Base-by-base conservation (phyloP, 2,888 invertebrate genomes). In the Phlogophora meticulosa region DNA sequence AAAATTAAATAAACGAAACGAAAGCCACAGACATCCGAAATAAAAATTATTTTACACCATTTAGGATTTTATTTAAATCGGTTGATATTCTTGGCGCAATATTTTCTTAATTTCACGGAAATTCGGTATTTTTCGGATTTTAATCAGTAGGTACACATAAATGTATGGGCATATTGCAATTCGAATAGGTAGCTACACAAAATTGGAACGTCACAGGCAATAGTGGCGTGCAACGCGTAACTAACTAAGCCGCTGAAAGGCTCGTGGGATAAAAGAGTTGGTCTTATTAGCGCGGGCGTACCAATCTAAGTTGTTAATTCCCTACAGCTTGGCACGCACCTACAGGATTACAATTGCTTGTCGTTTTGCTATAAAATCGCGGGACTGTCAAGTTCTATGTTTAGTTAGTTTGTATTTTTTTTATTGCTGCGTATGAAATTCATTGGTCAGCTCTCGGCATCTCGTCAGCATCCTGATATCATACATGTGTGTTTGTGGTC, bases 251-350 rank as follows among this genome's bases (percentile, higher is more conserved):
- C 63, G 53, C 56, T 76, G 63, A 42, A 72, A 73, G 53, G 57
- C 71, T 75, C 56, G 64, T 71, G 76, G 78, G 82, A 76, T 80
- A 76, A 80, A 85, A 87, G 75, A 83, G 80, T 76, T 81, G 65
- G 65, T 77, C 78, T 83, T 84, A 85, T 85, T 87, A 85, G 84
- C 73, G 64, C 51, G 74, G 70, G 69, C 67, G 72, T 80, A 75
- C 86, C 88, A 90, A 90, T 90, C 88, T 85, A 90, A 90, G 88
- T 90, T 90, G 79, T 82, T 90, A 88, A 90, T 87, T 85, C 88
- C 84, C 76, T 43, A 60, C 75, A 84, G 71, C 76, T 75, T 66
- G 73, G 73, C 85, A 89, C 88, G 88, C 87, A 87, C 80, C 78
- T 80, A 69, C 51, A 55, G 87, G 85, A 87, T 90, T 86, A 87